phyloP scores from a whole-genome alignment of 2,888 invertebrate genomes.

The Caenorhabditis sp. region DNA sequence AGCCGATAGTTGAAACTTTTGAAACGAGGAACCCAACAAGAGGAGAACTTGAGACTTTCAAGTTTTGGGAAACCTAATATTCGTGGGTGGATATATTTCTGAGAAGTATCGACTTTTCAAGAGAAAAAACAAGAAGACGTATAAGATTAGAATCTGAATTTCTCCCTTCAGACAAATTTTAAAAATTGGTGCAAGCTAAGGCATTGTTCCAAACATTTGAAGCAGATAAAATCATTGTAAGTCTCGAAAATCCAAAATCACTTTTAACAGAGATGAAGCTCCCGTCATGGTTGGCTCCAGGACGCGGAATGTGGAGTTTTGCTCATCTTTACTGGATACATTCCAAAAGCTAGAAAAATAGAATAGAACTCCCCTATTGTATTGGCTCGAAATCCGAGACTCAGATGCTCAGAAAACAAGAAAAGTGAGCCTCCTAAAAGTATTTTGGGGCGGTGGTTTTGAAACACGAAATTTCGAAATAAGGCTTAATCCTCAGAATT shows the following conservation, averaged over 20 bases:
- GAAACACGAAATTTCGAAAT: not conserved
- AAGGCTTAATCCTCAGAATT: no score
- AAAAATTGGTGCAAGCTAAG: no score
- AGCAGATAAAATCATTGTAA: no score
- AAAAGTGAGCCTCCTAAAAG: not conserved
- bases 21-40: not conserved
- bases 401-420: not conserved
- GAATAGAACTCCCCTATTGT: not conserved
- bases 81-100: constrained; percentile 5
- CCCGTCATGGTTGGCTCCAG: no score
- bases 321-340: not conserved
- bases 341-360: not conserved
- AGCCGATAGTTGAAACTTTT: not conserved
- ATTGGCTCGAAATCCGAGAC: constrained; percentile 2
- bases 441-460: not conserved
- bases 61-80: constrained; percentile 11
- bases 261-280: no score
- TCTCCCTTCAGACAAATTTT: not conserved
- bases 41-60: not conserved
- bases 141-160: not conserved
- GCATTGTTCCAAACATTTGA: no score
- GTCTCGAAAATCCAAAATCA: not conserved
- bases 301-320: no score
- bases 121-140: not conserved
- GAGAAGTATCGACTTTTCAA: not conserved